Evolutionary conservation across 2,888 invertebrate genomes (phyloP), one percentile per base, ranked within the genome.

Genomic region (Glaucopsyche alexis): DNA sequence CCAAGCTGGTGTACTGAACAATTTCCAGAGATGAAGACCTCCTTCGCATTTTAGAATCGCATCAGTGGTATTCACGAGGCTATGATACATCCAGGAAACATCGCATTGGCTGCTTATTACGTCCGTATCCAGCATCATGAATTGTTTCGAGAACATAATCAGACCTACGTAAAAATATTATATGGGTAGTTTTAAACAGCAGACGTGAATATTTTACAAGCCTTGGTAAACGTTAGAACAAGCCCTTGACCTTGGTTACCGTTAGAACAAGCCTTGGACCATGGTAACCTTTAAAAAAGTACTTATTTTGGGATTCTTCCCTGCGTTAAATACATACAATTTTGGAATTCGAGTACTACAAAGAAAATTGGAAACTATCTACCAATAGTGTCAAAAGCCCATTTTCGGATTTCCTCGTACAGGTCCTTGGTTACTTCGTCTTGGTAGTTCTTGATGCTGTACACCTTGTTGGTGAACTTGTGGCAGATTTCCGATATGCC

Each of bases 321-420:
- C 2, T 4, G 29, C 29, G 29, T 1, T 29, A 29, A 29, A 47
- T 47, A 47, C 47, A 11, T 47, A 47, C 47, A 11, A 11, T 47
- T 13, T 8, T 47, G 9, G 47, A 2, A 1, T 13, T 9, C 47
- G 47, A 47, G 47, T 1, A 9, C 47, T 11, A 47, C 47, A 47
- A 47, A 47, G 9, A 47, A 11, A 47, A 47, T 11, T 5, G 42
- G 19, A 55, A 19, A 29, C 14, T 13, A 7, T 29, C 29, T 80
- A 88, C 93, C 94, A 82, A 94, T 91, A 86, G 95, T 95, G 86
- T 96, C 96, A 77, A 96, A 89, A 70, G 94, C 93, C 96, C 96
- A 96, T 81, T 95, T 95, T 79, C 94, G 93, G 42, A 95, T 82
- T 80, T 95, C 95, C 74, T 92, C 91, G 69, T 91, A 87, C 77